Percentiles rank a stretch among this genome's conserved stretches.
phyloP scores from a whole-genome alignment of 2,797 vertebrate genomes.

The Bryconaethiops microstoma region DNA sequence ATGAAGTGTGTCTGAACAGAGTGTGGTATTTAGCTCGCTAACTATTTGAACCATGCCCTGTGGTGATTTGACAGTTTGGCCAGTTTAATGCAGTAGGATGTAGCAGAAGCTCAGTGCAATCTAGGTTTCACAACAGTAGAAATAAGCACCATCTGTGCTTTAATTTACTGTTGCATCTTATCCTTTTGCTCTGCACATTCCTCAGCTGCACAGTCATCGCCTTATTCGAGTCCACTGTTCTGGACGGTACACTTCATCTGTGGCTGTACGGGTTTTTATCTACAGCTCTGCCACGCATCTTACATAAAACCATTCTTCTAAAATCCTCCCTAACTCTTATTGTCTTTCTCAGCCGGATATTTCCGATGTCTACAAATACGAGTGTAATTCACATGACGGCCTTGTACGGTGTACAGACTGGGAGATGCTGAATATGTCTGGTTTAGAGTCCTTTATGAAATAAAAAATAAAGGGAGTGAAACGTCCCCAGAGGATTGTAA shows the following conservation, averaged over 20 bases:
- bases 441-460: conserved; percentile 12
- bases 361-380: conserved; percentile 19
- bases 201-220: neutral
- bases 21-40: conserved; percentile 13
- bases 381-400: neutral
- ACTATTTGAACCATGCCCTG: conserved; percentile 12
- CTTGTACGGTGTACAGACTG: conserved; percentile 6
- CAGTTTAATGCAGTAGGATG: conserved; percentile 9
- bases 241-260: neutral
- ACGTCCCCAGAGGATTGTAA: conserved; percentile 45
- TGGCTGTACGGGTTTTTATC: neutral
- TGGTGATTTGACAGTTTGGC: conserved; percentile 13
- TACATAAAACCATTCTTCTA: conserved; percentile 9
- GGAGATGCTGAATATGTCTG: conserved; percentile 26
- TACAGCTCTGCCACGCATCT: neutral
- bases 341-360: conserved; percentile 5
- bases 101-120: conserved; percentile 36
- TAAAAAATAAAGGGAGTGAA: conserved; percentile 42
- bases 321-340: neutral
- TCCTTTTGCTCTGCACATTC: conserved; percentile 1
- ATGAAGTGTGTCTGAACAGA: conserved; percentile 25
- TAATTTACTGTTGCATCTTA: conserved; percentile 1
- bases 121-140: conserved; percentile 26
- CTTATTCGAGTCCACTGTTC: neutral
- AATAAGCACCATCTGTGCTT: conserved; percentile 8